Percentiles rank a stretch among this genome's conserved stretches.
These are phyloP conservation scores for Aphelocoma coerulescens DNA, from an alignment of 2,113 vertebrate species.

Conservation along the genomic window DNA sequence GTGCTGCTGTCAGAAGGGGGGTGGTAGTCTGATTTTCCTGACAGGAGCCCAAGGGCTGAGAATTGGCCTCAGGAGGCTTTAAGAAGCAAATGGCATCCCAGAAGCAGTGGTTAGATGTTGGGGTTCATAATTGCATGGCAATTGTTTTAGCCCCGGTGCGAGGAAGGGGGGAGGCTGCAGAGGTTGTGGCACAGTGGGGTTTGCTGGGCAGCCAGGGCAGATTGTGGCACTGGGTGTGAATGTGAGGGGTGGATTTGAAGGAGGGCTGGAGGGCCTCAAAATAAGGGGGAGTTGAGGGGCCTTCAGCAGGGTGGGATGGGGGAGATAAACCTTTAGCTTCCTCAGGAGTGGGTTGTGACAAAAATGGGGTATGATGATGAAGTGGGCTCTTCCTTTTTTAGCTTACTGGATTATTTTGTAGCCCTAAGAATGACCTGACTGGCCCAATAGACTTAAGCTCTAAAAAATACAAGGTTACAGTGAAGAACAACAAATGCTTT, in stretches of 20 bases:
- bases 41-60: background rate
- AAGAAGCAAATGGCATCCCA: background rate
- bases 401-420: background rate
- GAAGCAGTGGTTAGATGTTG: background rate
- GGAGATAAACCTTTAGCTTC: background rate
- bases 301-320: background rate
- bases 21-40: background rate
- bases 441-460: rapidly evolving
- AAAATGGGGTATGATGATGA: background rate
- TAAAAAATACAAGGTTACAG: background rate
- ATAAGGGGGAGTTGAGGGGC: background rate
- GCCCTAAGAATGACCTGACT: background rate
- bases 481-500: background rate
- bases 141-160: rapidly evolving
- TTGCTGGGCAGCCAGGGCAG: background rate
- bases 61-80: background rate
- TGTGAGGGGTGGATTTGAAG: background rate
- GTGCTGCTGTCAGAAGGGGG: background rate
- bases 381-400: background rate
- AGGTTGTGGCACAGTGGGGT: rapidly evolving
- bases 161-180: background rate
- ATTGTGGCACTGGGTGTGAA: background rate
- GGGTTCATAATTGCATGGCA: background rate
- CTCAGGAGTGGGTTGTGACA: background rate
- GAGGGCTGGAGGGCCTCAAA: background rate